Evolutionary conservation across 2,888 invertebrate genomes (phyloP).

Genomic region (Neocrepidodera transversa): DNA sequence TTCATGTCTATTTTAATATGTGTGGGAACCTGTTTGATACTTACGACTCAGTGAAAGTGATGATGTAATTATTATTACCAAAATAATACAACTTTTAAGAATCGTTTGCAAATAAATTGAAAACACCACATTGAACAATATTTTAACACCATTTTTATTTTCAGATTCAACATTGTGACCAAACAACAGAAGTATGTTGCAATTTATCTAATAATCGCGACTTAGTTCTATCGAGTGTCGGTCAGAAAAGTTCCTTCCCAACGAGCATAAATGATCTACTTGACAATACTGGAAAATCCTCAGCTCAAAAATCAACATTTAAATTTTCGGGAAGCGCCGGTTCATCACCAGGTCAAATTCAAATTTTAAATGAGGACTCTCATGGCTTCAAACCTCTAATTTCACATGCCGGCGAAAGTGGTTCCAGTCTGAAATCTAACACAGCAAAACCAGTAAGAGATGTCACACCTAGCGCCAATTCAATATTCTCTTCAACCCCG

Average conservation of each 20-base stretch:
- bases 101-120: no score
- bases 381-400: slow-evolving; percentile 47
- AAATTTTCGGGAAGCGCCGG: slow-evolving; percentile 49
- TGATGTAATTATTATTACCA: not conserved
- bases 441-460: slow-evolving; percentile 55
- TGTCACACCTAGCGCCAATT: slow-evolving; percentile 43
- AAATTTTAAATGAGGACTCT: slow-evolving; percentile 44
- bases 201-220: slow-evolving; percentile 28
- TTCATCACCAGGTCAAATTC: slow-evolving; percentile 51
- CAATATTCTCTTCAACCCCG: slow-evolving; percentile 50
- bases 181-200: slow-evolving; percentile 46
- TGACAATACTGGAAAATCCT: slow-evolving; percentile 52
- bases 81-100: no score
- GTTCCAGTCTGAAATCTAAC: slow-evolving; percentile 44
- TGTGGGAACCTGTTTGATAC: not conserved
- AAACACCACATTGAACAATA: no score
- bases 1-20: not conserved
- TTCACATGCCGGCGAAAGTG: slow-evolving; percentile 52
- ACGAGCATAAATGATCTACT: slow-evolving; percentile 43
- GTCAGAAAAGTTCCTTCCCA: slow-evolving; percentile 36
- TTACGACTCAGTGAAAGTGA: not conserved
- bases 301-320: slow-evolving; percentile 45
- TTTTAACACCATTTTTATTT: slow-evolving; percentile 10
- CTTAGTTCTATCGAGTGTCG: slow-evolving; percentile 9
- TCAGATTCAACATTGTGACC: slow-evolving; percentile 35